These are phyloP conservation scores for Ceratitis capitata DNA, from an alignment of 1,140 invertebrate species.

Conservation along the genomic window DNA sequence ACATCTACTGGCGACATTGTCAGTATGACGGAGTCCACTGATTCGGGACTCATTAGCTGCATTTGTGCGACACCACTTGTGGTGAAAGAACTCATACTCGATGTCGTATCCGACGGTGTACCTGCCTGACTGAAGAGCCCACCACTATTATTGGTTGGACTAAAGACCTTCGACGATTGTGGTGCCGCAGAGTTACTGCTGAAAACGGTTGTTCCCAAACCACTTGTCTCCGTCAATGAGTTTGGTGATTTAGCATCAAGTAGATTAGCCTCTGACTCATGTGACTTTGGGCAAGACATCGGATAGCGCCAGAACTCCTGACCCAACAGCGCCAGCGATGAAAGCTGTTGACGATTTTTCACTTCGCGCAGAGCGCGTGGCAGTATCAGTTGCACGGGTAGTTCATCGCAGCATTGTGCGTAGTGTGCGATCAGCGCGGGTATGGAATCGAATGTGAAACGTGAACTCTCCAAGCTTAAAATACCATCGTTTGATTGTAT, in stretches of 20 bases:
- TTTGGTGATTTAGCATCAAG: slow-evolving; percentile 63
- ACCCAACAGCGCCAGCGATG: slow-evolving; percentile 88
- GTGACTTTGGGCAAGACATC: slow-evolving; percentile 43
- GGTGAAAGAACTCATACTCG: slow-evolving; percentile 73
- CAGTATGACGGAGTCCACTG: slow-evolving; percentile 74
- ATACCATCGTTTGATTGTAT: slow-evolving; percentile 85
- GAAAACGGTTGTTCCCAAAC: slow-evolving; percentile 60
- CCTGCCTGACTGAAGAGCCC: slow-evolving; percentile 66
- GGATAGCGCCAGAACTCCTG: slow-evolving; percentile 94
- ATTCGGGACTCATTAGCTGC: slow-evolving; percentile 69
- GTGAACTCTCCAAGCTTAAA: slow-evolving; percentile 90
- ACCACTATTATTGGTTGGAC: slow-evolving; percentile 52
- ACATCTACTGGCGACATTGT: slow-evolving; percentile 76
- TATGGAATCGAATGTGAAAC: slow-evolving; percentile 91
- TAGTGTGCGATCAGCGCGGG: slow-evolving; percentile 93
- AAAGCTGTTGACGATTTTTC: slow-evolving; percentile 87
- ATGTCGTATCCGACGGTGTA: slow-evolving; percentile 71
- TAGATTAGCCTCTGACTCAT: slow-evolving; percentile 46
- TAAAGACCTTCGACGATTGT: slow-evolving; percentile 50
- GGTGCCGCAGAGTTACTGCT: slow-evolving; percentile 53
- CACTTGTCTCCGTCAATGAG: slow-evolving; percentile 60
- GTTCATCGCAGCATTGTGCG: slow-evolving; percentile 91
- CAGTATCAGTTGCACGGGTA: slow-evolving; percentile 88
- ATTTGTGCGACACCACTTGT: slow-evolving; percentile 67
- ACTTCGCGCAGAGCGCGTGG: slow-evolving; percentile 85